A percentile compares a stretch with the other conserved stretches of the same genome.
phyloP scores from a whole-genome alignment of 2,113 vertebrate species.

The Acinonyx jubatus region DNA sequence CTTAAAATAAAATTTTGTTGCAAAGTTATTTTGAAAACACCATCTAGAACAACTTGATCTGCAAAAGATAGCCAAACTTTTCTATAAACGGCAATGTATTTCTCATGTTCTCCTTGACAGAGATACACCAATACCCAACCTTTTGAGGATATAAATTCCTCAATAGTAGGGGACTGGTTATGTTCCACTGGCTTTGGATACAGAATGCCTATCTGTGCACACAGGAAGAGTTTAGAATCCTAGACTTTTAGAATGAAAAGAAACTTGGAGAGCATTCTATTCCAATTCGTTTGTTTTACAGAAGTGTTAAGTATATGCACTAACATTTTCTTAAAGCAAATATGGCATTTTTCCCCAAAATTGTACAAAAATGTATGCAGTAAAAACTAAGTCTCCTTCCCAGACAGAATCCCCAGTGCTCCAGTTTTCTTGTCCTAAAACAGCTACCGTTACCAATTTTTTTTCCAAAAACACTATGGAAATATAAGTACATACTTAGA shows the following conservation, averaged over 20 bases:
- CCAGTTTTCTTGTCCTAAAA: neutral
- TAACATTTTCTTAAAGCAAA: neutral
- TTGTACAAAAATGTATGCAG: neutral
- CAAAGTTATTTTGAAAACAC: conserved; percentile 27
- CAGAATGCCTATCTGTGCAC: neutral
- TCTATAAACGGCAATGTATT: neutral
- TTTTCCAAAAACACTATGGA: neutral
- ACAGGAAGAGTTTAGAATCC: neutral
- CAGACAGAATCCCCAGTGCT: neutral
- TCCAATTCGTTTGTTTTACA: neutral
- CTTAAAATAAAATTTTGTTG: neutral
- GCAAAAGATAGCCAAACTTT: neutral
- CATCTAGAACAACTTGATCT: neutral
- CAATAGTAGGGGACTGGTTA: neutral
- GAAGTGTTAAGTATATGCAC: neutral
- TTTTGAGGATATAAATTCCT: conserved; percentile 4
- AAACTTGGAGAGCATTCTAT: neutral
- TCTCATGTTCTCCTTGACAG: neutral
- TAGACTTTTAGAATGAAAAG: neutral
- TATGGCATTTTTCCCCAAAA: neutral
- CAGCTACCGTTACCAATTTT: neutral
- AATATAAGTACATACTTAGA: neutral
- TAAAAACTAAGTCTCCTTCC: neutral
- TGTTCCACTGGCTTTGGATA: neutral
- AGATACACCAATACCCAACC: neutral